phyloP scores from a whole-genome alignment of 2,113 vertebrate species.

The Peromyscus leucopus region DNA sequence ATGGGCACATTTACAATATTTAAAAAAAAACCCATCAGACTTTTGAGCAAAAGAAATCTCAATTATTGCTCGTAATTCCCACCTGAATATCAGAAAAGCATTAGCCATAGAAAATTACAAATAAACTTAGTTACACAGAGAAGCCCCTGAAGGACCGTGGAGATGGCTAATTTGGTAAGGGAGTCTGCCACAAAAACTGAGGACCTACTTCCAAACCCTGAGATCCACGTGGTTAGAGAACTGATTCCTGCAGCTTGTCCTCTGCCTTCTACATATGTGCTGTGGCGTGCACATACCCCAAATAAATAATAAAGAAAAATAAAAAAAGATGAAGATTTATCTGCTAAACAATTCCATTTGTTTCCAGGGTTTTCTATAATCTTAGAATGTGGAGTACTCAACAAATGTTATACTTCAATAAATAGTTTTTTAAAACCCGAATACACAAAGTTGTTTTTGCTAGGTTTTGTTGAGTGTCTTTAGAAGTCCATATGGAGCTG shows the following conservation, averaged over 20 bases:
- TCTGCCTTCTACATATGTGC: background rate
- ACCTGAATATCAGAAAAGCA: background rate
- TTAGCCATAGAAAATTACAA: background rate
- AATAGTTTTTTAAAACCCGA: background rate
- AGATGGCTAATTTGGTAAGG: background rate
- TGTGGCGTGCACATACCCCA: fast-evolving
- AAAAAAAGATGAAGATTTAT: background rate
- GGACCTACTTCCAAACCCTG: background rate
- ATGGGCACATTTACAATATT: background rate
- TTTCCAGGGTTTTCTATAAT: background rate
- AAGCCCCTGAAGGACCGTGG: background rate
- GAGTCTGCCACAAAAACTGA: background rate
- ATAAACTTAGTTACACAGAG: background rate
- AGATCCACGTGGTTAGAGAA: no score
- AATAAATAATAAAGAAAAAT: background rate
- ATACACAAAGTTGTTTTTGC: background rate
- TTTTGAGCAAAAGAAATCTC: constrained; percentile 53
- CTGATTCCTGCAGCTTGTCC: no score
- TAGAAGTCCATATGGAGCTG: background rate
- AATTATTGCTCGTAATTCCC: background rate
- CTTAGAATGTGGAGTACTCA: background rate
- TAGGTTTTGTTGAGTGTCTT: background rate
- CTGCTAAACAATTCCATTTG: background rate
- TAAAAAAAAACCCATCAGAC: constrained; percentile 20
- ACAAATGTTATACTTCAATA: background rate